Evolutionary conservation across 2,113 vertebrate genomes (phyloP).

Genomic region (Oostethus manadensis): DNA sequence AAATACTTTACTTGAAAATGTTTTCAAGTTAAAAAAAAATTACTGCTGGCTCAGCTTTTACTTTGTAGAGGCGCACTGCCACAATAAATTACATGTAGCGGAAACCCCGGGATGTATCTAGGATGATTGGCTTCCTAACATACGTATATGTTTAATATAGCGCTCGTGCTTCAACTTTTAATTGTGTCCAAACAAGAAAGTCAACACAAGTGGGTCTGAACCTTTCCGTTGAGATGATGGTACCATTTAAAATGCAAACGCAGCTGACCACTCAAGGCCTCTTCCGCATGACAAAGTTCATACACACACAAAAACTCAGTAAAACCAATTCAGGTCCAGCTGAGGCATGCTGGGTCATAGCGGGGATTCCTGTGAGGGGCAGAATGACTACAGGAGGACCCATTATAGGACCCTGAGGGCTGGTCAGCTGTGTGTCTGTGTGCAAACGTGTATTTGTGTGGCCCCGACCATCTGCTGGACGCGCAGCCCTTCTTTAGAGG

Average conservation of each 20-base stretch:
- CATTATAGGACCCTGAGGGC: constrained; percentile 50
- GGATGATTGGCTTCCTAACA: no score
- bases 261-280: constrained; percentile 37
- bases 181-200: background rate
- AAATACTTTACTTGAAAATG: no score
- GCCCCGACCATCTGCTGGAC: constrained; percentile 61
- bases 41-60: no score
- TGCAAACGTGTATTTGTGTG: constrained; percentile 36
- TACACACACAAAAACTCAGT: constrained; percentile 18
- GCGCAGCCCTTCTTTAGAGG: constrained; percentile 35
- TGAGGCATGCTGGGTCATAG: constrained; percentile 50
- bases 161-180: background rate
- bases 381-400: constrained; percentile 36
- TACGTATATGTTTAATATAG: no score
- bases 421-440: constrained; percentile 42
- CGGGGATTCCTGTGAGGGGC: constrained; percentile 50
- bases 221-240: constrained; percentile 27
- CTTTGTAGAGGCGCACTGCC: no score
- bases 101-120: no score
- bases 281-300: constrained; percentile 27
- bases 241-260: constrained; percentile 52
- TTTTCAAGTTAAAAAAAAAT: no score
- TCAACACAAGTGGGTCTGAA: constrained; percentile 3
- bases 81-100: no score
- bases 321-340: constrained; percentile 36